These are phyloP conservation scores for Oeneis ivallda DNA, from an alignment of 2,888 invertebrate genomes.

Conservation along the genomic window DNA sequence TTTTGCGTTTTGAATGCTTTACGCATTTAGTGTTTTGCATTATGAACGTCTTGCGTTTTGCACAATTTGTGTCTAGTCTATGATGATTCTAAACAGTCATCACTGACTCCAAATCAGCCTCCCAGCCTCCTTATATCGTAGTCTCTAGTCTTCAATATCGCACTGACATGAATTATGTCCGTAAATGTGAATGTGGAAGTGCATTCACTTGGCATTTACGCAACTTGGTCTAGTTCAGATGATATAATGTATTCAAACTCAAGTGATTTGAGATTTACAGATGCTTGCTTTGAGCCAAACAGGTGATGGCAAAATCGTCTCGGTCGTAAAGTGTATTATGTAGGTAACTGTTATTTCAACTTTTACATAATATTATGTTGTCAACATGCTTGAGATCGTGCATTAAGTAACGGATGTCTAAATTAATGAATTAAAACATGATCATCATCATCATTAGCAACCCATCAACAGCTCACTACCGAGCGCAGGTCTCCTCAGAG, in stretches of 20 bases:
- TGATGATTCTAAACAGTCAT: too few species aligned
- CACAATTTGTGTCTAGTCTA: too few species aligned
- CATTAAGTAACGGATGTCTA: neutral
- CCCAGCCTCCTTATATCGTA: neutral
- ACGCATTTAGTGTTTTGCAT: too few species aligned
- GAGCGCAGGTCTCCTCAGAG: too few species aligned
- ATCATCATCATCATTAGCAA: too few species aligned
- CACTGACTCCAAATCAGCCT: too few species aligned
- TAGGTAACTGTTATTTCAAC: neutral
- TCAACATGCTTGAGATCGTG: neutral
- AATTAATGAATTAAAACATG: neutral
- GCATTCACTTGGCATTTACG: constrained; percentile 34
- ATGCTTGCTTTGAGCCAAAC: neutral
- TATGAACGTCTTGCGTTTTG: too few species aligned
- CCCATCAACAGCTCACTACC: too few species aligned
- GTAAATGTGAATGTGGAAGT: constrained; percentile 33
- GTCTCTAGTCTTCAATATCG: neutral
- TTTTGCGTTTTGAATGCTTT: too few species aligned
- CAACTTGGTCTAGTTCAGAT: constrained; percentile 25
- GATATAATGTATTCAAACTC: constrained; percentile 26
- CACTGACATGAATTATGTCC: constrained; percentile 13
- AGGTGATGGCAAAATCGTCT: neutral
- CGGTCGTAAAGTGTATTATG: neutral
- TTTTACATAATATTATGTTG: neutral
- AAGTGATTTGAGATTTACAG: constrained; percentile 19